Base-by-base conservation (phyloP, 37 sponge, comb jelly and placozoan species). In the Amphimedon queenslandica region DNA sequence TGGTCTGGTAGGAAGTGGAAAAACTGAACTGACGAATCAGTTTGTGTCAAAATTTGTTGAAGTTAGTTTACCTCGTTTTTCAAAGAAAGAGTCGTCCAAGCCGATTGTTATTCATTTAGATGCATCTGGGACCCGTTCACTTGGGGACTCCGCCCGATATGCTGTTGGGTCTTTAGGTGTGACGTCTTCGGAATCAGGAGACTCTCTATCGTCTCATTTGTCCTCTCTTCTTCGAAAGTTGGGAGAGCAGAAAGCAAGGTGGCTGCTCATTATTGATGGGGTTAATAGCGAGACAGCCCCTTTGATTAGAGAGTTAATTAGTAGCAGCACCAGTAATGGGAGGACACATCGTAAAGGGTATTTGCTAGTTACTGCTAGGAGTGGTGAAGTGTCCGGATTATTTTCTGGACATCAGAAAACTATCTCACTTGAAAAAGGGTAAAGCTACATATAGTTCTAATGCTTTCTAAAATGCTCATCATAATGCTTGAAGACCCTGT, bases 1-100 rank as follows among this genome's bases (percentile, higher is more conserved):
- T 55, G 93, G 93, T 0, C 76, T 82, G 1, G 20, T 67, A 13
- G 88, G 88, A 8, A 57, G 71, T 74, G 93, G 93, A 1, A 92
- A 92, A 64, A 92, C 90, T 8, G 79, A 84, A 55, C 36, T 92
- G 42, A 71, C 70, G 3, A 35, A 42, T 30, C 90, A 88, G 66
- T 84, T 58, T 58, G 74, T 55, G 29, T 36, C 70, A 25, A 36
- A 75, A 13, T 87, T 80, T 40, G 24, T 37, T 13, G 4, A 34
- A 21, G 41, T 3, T 0, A n/a, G 65, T 36, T 47, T 70, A 28
- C 64, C 40, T 5, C 70, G 72, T 65, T 28, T 61, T 21, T 53
- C 67, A 18, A 42, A 70, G 3, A 58, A 57, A 41, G 21, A n/a
- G 5, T 37, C 60, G 13, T 37, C 34, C 1, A 61, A 73, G 33